These are phyloP conservation scores for Laspeyria flexula DNA, from an alignment of 2,888 invertebrate genomes.

Conservation along the genomic window DNA sequence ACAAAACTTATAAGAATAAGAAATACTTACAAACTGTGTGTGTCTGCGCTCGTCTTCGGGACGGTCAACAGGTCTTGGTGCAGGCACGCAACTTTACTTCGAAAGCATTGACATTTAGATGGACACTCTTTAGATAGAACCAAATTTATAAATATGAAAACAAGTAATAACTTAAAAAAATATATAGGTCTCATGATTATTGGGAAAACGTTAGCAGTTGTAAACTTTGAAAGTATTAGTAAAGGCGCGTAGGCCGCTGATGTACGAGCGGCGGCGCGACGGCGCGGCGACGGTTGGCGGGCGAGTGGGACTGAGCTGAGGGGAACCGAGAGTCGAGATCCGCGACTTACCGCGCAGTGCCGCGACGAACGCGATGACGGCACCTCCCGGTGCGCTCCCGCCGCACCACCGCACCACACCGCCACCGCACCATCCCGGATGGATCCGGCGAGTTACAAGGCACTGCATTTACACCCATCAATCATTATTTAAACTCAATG, in stretches of 20 bases:
- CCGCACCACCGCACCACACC: neutral
- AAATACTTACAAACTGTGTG: constrained; percentile 73
- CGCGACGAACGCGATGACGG: constrained; percentile 19
- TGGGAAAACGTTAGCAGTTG: constrained; percentile 1
- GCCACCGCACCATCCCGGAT: neutral
- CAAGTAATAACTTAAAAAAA: constrained; percentile 55
- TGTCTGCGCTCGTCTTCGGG: constrained; percentile 62
- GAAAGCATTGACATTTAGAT: constrained; percentile 64
- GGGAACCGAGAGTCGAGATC: constrained; percentile 14
- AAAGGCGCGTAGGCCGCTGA: constrained; percentile 26
- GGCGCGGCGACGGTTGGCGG: constrained; percentile 20
- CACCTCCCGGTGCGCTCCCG: neutral
- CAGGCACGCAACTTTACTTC: constrained; percentile 65
- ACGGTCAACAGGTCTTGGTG: constrained; percentile 63
- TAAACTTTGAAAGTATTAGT: constrained; percentile 4
- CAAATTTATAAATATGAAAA: constrained; percentile 50
- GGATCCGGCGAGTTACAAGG: neutral
- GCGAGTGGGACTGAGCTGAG: no score
- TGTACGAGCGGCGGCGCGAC: constrained; percentile 24
- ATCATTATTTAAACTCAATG: no score
- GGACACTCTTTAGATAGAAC: constrained; percentile 59
- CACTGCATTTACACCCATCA: neutral
- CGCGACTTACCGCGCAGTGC: constrained; percentile 8
- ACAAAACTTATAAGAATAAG: constrained; percentile 30
- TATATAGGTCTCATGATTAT: constrained; percentile 49